These are phyloP conservation scores for Ameiurus melas DNA, from an alignment of 2,113 vertebrate species.

Conservation along the genomic window DNA sequence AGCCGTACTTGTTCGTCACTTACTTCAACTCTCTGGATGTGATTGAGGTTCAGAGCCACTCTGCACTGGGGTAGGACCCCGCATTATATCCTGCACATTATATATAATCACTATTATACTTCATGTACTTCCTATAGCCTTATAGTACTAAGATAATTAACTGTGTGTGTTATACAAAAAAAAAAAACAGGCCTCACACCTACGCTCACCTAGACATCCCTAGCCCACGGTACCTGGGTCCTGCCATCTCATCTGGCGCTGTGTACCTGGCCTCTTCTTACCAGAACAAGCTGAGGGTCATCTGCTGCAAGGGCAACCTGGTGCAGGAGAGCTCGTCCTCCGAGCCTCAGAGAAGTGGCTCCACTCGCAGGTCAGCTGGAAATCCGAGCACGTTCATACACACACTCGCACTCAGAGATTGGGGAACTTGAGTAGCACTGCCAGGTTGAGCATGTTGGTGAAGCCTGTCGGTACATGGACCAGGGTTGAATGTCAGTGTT, in stretches of 20 bases:
- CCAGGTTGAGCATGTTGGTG: neutral
- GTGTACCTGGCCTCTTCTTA: conserved; percentile 97
- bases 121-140: neutral
- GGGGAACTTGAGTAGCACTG: neutral
- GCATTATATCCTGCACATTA: neutral
- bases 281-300: conserved; percentile 95
- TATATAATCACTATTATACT: neutral
- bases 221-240: conserved; percentile 92
- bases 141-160: neutral
- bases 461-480: neutral
- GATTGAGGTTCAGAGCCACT: conserved; percentile 93
- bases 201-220: conserved; percentile 96
- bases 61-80: conserved; percentile 85
- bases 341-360: conserved; percentile 79
- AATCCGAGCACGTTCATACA: neutral
- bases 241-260: conserved; percentile 93
- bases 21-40: conserved; percentile 99
- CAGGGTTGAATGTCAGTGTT: neutral
- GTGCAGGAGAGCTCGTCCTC: conserved; percentile 79
- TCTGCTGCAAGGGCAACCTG: conserved; percentile 98
- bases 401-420: neutral
- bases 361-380: conserved; percentile 64
- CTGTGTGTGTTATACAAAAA: neutral
- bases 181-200: conserved; percentile 79
- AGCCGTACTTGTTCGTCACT: conserved; percentile 97